phyloP scores from a whole-genome alignment of 2,888 invertebrate genomes.

The Callinectes sapidus region DNA sequence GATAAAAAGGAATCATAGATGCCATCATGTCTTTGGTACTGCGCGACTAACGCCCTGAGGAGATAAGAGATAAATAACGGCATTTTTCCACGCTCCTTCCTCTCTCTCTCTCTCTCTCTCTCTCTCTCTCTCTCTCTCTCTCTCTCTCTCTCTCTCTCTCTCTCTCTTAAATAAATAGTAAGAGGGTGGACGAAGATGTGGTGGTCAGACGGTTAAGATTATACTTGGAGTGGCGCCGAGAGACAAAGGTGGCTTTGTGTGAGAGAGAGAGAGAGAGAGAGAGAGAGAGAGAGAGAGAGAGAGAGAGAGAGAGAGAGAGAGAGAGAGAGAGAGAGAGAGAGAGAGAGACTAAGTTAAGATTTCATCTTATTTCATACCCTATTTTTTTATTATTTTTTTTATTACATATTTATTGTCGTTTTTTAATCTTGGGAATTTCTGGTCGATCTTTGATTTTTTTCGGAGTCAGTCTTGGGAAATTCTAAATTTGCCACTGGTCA shows the following conservation, averaged over 20 bases:
- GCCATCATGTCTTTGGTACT: background rate
- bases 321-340: too few relatives aligned
- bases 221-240: background rate
- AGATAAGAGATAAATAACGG: conserved; percentile 17
- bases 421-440: too few relatives aligned
- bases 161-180: conserved; percentile 5
- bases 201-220: conserved; percentile 9
- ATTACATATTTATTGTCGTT: too few relatives aligned
- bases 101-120: conserved; percentile 5
- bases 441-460: too few relatives aligned
- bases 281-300: background rate
- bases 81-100: background rate
- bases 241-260: background rate
- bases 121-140: conserved; percentile 34
- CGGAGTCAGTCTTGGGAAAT: too few relatives aligned
- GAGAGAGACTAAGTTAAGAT: too few relatives aligned
- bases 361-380: background rate
- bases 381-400: background rate
- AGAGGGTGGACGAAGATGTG: background rate
- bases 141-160: conserved; percentile 2
- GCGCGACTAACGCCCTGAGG: background rate
- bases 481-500: too few relatives aligned
- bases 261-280: conserved; percentile 34
- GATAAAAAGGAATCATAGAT: background rate
- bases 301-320: conserved; percentile 31